phyloP scores from a whole-genome alignment of 2,113 vertebrate genomes.

The Silurus glanis region DNA sequence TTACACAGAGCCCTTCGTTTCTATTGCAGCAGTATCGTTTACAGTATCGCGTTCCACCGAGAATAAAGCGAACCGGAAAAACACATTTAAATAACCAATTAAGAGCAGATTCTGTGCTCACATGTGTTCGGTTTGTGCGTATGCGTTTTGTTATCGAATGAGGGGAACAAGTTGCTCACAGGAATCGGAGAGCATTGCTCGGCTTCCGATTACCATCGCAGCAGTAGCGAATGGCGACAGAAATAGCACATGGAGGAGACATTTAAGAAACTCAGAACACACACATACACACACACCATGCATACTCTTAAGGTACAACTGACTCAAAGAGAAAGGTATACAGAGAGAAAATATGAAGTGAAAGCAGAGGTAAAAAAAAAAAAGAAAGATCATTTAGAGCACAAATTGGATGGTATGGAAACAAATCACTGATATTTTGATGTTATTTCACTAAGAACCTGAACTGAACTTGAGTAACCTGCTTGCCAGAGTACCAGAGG shows the following conservation, averaged over 20 bases:
- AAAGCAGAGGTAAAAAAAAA: slow-evolving; percentile 19
- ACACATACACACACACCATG: slow-evolving; percentile 34
- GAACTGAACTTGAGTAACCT: neutral
- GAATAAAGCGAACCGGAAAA: slow-evolving; percentile 5
- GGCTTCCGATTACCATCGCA: slow-evolving; percentile 44
- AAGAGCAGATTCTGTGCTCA: slow-evolving; percentile 21
- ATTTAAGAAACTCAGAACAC: slow-evolving; percentile 42
- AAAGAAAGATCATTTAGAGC: neutral
- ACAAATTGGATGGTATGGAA: neutral
- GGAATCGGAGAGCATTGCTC: slow-evolving; percentile 39
- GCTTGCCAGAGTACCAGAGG: neutral
- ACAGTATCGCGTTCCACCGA: neutral
- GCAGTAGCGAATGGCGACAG: slow-evolving; percentile 40
- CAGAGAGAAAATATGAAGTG: neutral
- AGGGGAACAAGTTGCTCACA: slow-evolving; percentile 39
- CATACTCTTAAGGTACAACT: slow-evolving; percentile 6
- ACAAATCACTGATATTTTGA: neutral
- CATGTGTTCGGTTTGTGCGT: neutral
- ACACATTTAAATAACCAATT: slow-evolving; percentile 42
- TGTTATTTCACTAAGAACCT: neutral
- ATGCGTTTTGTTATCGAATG: slow-evolving; percentile 23
- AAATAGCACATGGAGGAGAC: slow-evolving; percentile 51
- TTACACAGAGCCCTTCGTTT: neutral
- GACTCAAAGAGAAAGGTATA: slow-evolving; percentile 17
- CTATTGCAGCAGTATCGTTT: neutral